These are phyloP conservation scores for Hirtodrosophila trivittata DNA, from an alignment of 2,888 invertebrate species.

Conservation along the genomic window DNA sequence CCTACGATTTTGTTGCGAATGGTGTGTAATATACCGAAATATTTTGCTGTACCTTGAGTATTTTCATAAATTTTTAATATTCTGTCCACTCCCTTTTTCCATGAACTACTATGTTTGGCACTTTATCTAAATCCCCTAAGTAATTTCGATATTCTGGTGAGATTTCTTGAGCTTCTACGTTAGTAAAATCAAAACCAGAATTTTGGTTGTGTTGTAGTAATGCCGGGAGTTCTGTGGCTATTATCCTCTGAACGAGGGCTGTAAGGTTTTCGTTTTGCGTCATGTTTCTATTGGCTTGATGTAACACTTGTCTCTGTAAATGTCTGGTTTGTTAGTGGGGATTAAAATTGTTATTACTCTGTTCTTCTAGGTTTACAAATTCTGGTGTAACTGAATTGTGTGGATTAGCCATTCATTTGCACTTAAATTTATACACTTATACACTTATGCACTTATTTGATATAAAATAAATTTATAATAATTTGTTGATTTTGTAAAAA, in stretches of 20 bases:
- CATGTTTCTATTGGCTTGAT: neutral
- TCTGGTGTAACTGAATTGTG: no score
- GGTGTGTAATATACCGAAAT: slow-evolving; percentile 13
- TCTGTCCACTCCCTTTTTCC: slow-evolving; percentile 13
- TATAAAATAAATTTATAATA: no score
- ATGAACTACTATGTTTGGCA: slow-evolving; percentile 20
- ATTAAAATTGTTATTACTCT: no score
- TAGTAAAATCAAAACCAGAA: neutral
- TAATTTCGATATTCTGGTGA: neutral
- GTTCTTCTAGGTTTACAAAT: no score
- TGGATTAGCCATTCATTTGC: no score
- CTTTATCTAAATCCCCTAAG: slow-evolving; percentile 3
- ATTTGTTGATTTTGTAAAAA: neutral
- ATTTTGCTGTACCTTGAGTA: slow-evolving; percentile 5
- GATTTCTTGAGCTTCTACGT: neutral
- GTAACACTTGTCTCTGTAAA: no score
- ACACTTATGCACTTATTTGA: no score
- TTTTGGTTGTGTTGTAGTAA: neutral
- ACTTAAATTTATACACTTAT: no score
- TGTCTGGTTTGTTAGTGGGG: no score
- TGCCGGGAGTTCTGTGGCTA: neutral
- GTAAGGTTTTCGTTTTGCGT: neutral
- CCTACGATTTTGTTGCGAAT: slow-evolving; percentile 6
- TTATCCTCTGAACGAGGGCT: neutral
- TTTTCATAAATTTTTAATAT: neutral